Evolutionary conservation across 2,888 invertebrate species (phyloP).

Genomic region (Sinotaia quadrata): DNA sequence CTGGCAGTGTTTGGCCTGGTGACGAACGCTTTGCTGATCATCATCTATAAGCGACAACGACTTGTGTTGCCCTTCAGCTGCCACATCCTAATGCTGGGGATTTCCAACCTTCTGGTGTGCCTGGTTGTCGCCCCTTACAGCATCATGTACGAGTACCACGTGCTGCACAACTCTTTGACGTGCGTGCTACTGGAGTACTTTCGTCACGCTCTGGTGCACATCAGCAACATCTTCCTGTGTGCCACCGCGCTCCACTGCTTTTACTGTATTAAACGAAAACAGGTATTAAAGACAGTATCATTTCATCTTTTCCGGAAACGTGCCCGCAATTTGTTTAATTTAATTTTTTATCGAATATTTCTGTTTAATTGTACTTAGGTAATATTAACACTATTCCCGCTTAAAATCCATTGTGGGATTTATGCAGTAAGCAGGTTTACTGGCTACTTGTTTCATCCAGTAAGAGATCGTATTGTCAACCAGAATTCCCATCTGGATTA

Average conservation of each 20-base stretch:
- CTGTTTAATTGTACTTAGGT: too few species aligned
- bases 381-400: too few species aligned
- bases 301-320: too few species aligned
- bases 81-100: neutral
- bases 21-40: neutral
- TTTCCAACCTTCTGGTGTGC: neutral
- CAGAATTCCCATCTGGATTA: too few species aligned
- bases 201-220: constrained; percentile 1
- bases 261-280: neutral
- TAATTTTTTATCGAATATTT: too few species aligned
- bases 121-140: neutral
- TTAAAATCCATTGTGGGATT: too few species aligned
- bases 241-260: neutral
- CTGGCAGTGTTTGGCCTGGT: neutral
- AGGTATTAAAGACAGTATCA: too few species aligned
- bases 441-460: too few species aligned
- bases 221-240: neutral
- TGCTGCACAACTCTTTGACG: neutral
- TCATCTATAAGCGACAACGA: neutral
- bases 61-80: neutral
- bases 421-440: too few species aligned
- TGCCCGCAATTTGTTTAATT: too few species aligned
- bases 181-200: neutral
- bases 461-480: too few species aligned
- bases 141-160: constrained; percentile 4